These are phyloP conservation scores for Oscheius myriophilus DNA, from an alignment of 2,888 invertebrate species.

Conservation along the genomic window DNA sequence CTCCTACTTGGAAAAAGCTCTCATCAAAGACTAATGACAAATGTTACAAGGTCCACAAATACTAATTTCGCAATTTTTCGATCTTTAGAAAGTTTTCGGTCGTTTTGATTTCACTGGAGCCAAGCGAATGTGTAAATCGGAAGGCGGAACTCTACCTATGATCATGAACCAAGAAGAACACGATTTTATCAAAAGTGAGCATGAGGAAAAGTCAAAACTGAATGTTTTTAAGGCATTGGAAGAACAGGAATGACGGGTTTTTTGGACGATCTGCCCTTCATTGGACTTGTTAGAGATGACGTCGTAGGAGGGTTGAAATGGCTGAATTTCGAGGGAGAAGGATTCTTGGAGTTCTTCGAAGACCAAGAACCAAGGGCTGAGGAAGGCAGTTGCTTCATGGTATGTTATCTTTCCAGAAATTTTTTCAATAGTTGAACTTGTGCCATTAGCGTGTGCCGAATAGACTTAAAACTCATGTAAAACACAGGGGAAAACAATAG, in stretches of 20 bases:
- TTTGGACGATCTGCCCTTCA: conserved; percentile 15
- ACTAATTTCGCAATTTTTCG: neutral
- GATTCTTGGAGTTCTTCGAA: conserved; percentile 3
- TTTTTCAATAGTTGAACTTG: too few relatives aligned
- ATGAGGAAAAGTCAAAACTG: neutral
- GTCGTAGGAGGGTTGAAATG: conserved; percentile 5
- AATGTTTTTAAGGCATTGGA: conserved; percentile 3
- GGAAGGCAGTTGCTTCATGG: conserved; percentile 22
- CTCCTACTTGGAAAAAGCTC: conserved; percentile 4
- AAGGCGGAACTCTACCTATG: neutral
- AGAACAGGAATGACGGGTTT: neutral
- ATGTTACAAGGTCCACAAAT: neutral
- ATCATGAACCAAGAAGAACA: conserved; percentile 7
- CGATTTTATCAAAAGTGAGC: conserved; percentile 10
- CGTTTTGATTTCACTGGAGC: conserved; percentile 17
- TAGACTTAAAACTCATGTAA: too few relatives aligned
- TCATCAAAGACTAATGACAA: neutral
- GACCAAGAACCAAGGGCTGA: neutral
- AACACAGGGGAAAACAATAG: too few relatives aligned
- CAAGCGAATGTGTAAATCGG: neutral
- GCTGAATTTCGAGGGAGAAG: conserved; percentile 3
- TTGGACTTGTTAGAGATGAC: conserved; percentile 15
- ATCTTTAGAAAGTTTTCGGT: conserved; percentile 3
- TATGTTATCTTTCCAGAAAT: too few relatives aligned
- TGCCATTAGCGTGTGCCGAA: too few relatives aligned